Percentiles rank a stretch among this genome's conserved stretches.
Conservation (phyloP, 1,140 invertebrate genomes). For the Neelides sp. region DNA sequence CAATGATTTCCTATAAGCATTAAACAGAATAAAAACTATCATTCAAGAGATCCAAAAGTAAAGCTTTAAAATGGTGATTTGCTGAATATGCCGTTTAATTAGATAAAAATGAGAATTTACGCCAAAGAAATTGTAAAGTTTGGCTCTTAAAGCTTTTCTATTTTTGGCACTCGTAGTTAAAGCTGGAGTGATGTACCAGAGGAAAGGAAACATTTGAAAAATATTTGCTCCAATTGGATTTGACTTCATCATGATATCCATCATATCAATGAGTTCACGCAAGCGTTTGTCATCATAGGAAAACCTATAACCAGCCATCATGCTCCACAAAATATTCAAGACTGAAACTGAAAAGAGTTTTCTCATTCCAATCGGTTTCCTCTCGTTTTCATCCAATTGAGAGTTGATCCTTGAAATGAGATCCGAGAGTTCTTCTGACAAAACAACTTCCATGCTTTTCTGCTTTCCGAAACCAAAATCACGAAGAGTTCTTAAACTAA, state of each 20-base stretch:
- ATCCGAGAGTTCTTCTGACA: conserved; percentile 7
- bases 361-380: neutral
- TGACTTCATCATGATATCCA: conserved; percentile 11
- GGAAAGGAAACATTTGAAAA: neutral
- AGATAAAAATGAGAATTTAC: no score
- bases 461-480: conserved; percentile 24
- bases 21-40: neutral
- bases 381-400: neutral
- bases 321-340: conserved; percentile 72
- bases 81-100: no score
- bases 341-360: conserved; percentile 38
- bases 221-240: neutral
- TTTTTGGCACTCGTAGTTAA: neutral
- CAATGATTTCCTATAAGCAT: conserved; percentile 17
- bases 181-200: neutral
- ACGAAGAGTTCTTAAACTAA: conserved; percentile 7
- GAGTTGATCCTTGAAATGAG: neutral
- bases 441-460: conserved; percentile 8
- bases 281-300: conserved; percentile 34
- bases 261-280: conserved; percentile 9
- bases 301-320: conserved; percentile 63
- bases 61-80: no score
- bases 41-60: neutral
- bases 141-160: neutral
- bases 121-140: conserved; percentile 8